Evolutionary conservation across 2,888 invertebrate species (phyloP), one percentile per base, ranked within the genome.

Genomic region (Drosophila ochracea): DNA sequence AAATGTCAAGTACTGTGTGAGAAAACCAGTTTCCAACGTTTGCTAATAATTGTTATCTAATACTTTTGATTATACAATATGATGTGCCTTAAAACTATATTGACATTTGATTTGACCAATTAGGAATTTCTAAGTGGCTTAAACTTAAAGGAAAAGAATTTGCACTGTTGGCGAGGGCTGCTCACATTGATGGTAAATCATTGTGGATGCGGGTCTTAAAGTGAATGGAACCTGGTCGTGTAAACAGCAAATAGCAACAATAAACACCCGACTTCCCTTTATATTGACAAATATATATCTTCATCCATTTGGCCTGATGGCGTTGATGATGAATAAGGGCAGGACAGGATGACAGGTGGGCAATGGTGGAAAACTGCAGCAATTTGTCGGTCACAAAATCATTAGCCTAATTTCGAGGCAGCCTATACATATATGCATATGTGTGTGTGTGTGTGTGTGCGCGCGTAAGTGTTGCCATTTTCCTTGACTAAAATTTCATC

Each of bases 401-500:
- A 85, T 85, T 85, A 85, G 90, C 90, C 90, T 85, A 90, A 85
- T 88, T 85, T 84, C 62, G n/a, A 60, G 33, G 9, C 33, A 43
- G 39, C 28, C n/a, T 55, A 19, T 11, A 19, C n/a, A n/a, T n/a
- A 9, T 52, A 47, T 54, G 35, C 9, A 25, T 50, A 11, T 52
- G 28, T 43, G 28, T 3, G 28, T 28, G 35, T 43, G 60, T 49
- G 6, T 49, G 33, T 64, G 41, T 41, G 58, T 57, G n/a, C 54
- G 11, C 37, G 28, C 63, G 76, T 81, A 79, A 64, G 77, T 79
- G 68, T 60, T 64, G 67, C 71, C 73, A 80, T 89, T 87, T 85
- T 72, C 80, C 76, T 75, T 49, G 54, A 30, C 28, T 58, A 33
- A 69, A 76, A 62, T 78, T 86, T 84, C 77, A 65, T 77, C 72